Evolutionary conservation across 2,113 vertebrate genomes (phyloP), one percentile per base, ranked within the genome.

Genomic region (Prietella phreatophila): DNA sequence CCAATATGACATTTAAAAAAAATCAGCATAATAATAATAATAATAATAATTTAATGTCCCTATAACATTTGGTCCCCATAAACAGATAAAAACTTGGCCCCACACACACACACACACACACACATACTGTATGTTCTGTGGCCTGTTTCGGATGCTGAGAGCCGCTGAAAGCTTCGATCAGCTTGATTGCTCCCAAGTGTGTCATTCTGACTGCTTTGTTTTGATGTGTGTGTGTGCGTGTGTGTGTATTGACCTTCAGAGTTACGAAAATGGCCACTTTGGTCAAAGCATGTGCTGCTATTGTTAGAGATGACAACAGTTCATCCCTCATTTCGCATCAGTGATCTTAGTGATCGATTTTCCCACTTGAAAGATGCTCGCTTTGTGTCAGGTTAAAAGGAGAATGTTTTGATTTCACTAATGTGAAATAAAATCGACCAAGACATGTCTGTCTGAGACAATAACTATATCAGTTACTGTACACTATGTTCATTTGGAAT

Each of bases 151-250:
- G 69, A 25, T 2, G 13, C 50, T 55, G 75, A 85, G 78, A 10
- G 63, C 61, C 47, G 39, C 69, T n/a, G 36, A 65, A 81, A 60
- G 84, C 82, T 60, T 83, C 82, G 86, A 90, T 90, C 82, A 85
- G 86, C 79, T 82, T 85, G 83, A 86, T 83, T 88, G 84, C 56
- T 80, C 69, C 79, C 79, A 78, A 78, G 69, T 88, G 83, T 87
- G 71, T 90, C 83, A 30, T 78, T 83, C 61, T 55, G 55, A 73
- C 83, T 86, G 85, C 76, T 84, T 86, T 69, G 56, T 84, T 82
- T 84, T 82, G 25, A 27, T 63, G 56, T 83, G 73, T 65, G 84
- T 36, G 71, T 61, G 73, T n/a, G 55, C n/a, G 71, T 85, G 84
- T 30, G 39, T 63, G 60, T 30, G 17, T 78, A 0, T 55, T 83